Conservation (phyloP, 2,113 vertebrate genomes). For the Psilopogon haemacephalus region DNA sequence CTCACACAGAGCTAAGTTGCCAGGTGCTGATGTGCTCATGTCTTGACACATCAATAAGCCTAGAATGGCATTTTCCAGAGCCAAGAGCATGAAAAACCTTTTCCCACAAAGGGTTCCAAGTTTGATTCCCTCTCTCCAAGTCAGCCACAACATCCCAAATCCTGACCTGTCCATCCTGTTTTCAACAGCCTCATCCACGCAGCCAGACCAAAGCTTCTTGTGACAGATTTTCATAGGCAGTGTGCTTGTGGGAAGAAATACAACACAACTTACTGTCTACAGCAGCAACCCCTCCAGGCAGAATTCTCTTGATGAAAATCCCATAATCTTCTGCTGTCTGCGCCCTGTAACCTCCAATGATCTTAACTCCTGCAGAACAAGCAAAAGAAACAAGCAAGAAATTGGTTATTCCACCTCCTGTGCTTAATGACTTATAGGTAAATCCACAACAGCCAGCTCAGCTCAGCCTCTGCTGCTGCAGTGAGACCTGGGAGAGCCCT, state of each 20-base stretch:
- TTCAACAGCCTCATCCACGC: background rate
- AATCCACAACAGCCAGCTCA: background rate
- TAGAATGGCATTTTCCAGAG: background rate
- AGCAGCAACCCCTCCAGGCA: conserved; percentile 80
- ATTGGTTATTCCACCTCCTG: background rate
- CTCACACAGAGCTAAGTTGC: background rate
- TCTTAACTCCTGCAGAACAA: conserved; percentile 80
- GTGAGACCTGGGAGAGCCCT: background rate
- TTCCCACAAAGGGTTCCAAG: background rate
- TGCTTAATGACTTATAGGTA: background rate
- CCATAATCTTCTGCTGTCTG: conserved; percentile 85
- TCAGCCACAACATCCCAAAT: background rate
- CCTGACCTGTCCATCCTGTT: background rate
- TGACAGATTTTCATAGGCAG: background rate
- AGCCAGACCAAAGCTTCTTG: background rate
- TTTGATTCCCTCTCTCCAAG: background rate
- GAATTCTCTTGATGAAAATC: conserved; percentile 85
- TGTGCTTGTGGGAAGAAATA: background rate
- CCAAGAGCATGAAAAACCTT: background rate
- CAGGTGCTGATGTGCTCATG: background rate
- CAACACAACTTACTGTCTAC: conserved; percentile 75
- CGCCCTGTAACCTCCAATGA: conserved; percentile 84
- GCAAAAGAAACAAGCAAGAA: background rate
- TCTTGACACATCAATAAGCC: background rate
- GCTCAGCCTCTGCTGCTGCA: background rate